These are phyloP conservation scores for Pteromalus puparum DNA, from an alignment of 1,140 invertebrate species.

Conservation along the genomic window DNA sequence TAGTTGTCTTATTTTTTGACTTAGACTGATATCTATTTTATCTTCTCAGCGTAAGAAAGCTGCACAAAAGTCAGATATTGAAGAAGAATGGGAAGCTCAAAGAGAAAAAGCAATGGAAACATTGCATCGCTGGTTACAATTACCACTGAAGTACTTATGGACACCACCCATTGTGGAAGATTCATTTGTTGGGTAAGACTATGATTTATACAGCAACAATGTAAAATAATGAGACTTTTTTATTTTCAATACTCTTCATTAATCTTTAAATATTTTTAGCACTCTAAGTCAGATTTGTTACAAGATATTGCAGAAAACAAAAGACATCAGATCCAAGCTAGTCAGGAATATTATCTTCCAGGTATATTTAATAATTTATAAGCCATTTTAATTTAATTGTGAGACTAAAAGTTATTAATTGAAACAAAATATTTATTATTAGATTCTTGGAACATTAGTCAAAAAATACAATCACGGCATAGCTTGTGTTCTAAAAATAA, in stretches of 20 bases:
- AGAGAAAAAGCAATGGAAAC: slow-evolving; percentile 80
- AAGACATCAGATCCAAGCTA: slow-evolving; percentile 79
- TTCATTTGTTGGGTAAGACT: slow-evolving; percentile 86
- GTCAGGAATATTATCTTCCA: slow-evolving; percentile 80
- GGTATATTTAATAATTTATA: slow-evolving; percentile 54
- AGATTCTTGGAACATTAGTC: slow-evolving; percentile 87
- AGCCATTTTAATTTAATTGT: slow-evolving; percentile 11
- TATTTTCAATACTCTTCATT: not conserved
- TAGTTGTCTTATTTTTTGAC: not conserved
- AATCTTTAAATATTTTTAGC: slow-evolving; percentile 72
- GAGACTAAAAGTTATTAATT: not conserved
- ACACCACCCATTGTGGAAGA: slow-evolving; percentile 88
- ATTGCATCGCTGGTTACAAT: slow-evolving; percentile 80
- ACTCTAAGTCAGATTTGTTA: slow-evolving; percentile 83
- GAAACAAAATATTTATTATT: slow-evolving; percentile 48
- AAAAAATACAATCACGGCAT: slow-evolving; percentile 88
- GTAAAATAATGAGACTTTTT: slow-evolving; percentile 15
- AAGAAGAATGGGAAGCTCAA: slow-evolving; percentile 77
- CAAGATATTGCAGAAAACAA: slow-evolving; percentile 83
- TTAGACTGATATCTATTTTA: slow-evolving; percentile 36
- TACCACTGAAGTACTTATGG: slow-evolving; percentile 85
- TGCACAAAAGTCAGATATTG: slow-evolving; percentile 63
- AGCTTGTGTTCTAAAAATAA: slow-evolving; percentile 80
- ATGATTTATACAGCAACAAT: not conserved
- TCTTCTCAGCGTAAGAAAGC: slow-evolving; percentile 64